Base-by-base conservation (phyloP, 2,797 vertebrate species). In the Taenioides sp. region DNA sequence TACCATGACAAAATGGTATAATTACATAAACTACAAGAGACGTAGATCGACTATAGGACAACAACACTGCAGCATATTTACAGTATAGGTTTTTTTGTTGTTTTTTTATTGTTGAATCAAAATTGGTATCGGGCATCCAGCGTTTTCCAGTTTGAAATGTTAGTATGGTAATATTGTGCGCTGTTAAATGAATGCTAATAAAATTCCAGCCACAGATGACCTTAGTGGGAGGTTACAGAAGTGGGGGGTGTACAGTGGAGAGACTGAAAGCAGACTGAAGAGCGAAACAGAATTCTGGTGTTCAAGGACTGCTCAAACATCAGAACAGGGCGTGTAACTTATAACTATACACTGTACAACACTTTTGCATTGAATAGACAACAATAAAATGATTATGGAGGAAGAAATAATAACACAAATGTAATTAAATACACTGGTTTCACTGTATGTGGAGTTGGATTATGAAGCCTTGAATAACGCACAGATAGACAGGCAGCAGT, bases 181-280 rank as follows among this genome's bases (percentile, higher is more conserved):
- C 74, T 0, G 31, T 16, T 65, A 81, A 88, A 81, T 77, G 64
- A 85, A 90, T 88, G 89, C 84, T 84, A 89, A 91, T 89, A 74
- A 54, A 87, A 88, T 88, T 88, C 80, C 75, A 67, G 75, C 80
- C 75, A 54, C 63, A 69, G 81, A 80, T 69, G 82, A 86, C 84
- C 88, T 79, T 11, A 72, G 82, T 73, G 14, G 81, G 80, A 81
- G 82, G 73, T 76, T 86, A 84, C 80, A 84, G 81, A 85, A 79
- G 70, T 80, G 76, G 67, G 69, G 77, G 72, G 77, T 5, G 54
- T 75, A 74, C 22, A 74, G 63, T 65, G 77, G 73, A 77, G 72
- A 54, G 63, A 75, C 74, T 65, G 62, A 75, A 62, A 79, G 77
- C 54, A 70, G 81, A 86, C 71, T 83, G 84, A 80, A 83, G 84